Base-by-base conservation (phyloP, 2,888 invertebrate genomes). In the Chrysolina haemoptera region DNA sequence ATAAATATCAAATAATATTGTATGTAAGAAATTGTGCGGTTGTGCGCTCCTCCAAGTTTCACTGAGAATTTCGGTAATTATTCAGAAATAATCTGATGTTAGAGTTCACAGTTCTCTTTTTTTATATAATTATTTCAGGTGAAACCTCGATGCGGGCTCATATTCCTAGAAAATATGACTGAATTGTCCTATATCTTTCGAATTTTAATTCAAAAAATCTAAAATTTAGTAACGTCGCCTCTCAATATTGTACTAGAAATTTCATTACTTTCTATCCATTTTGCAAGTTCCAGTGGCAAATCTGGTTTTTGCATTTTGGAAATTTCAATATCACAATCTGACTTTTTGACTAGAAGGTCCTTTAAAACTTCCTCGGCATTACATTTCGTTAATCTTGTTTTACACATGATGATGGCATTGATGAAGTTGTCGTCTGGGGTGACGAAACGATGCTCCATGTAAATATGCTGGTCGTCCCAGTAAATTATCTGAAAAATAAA, bases 381-480 rank as follows among this genome's bases (percentile, higher is more conserved):
- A 12, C 91, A 90, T 84, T 91, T 90, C n/a, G 91, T 90, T 70
- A 92, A 88, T n/a, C 92, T 86, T 78, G 90, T 90, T 48, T 90
- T 86, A 77, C 91, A 91, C 66, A 91, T 86, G 0, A 91, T 90
- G 18, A 92, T 90, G 0, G 92, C 91, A 84, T 91, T 91, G n/a
- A 94, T 89, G 87, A 94, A 95, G 35, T 91, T 90, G 83, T 96
- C 96, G 43, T 86, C 85, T 5, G 93, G 88, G 0, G 94, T 93
- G 27, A 94, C 88, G 79, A 96, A 93, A 78, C 94, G 91, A 86
- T 97, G 96, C 86, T 96, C 95, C 90, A 96, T 91, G 85, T 94
- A 97, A 70, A 97, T 90, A 35, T 94, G 93, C 80, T 93, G 92
- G 5, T 93, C 92, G 85, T 97, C 96, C 96, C 96, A 97, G 85